These are phyloP conservation scores for Mareca strepera DNA, from an alignment of 2,797 vertebrate genomes.

Conservation along the genomic window DNA sequence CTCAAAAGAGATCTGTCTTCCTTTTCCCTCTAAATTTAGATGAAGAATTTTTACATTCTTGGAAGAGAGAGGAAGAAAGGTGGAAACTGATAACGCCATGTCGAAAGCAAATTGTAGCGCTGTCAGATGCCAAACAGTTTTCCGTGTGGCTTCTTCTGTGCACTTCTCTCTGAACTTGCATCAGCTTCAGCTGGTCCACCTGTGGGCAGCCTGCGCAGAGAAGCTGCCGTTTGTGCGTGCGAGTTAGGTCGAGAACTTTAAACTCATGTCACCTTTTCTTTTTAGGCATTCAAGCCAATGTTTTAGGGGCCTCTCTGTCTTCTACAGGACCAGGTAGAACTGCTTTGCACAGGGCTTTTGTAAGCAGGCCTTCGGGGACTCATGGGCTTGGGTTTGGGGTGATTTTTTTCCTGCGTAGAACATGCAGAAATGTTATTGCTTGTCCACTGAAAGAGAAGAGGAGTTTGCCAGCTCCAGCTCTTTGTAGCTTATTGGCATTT, in stretches of 20 bases:
- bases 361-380: constrained; percentile 63
- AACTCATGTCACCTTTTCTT: constrained; percentile 69
- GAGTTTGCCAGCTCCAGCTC: neutral
- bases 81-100: neutral
- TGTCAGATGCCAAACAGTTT: neutral
- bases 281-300: constrained; percentile 67
- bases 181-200: neutral
- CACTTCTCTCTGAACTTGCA: neutral
- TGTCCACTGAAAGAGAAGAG: neutral
- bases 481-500: constrained; percentile 8
- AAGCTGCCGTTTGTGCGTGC: constrained; percentile 6
- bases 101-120: neutral
- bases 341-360: constrained; percentile 66
- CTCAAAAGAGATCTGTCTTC: constrained; percentile 47
- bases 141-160: neutral
- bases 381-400: constrained; percentile 61
- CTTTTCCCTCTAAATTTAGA: constrained; percentile 63
- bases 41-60: constrained; percentile 29
- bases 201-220: neutral
- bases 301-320: constrained; percentile 70
- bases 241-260: constrained; percentile 53
- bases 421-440: constrained; percentile 44
- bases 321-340: constrained; percentile 68
- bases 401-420: constrained; percentile 30
- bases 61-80: constrained; percentile 36